Percentiles rank a stretch among this genome's conserved stretches.
phyloP scores from a whole-genome alignment of 1,140 invertebrate species.

The Lepidostoma basale region DNA sequence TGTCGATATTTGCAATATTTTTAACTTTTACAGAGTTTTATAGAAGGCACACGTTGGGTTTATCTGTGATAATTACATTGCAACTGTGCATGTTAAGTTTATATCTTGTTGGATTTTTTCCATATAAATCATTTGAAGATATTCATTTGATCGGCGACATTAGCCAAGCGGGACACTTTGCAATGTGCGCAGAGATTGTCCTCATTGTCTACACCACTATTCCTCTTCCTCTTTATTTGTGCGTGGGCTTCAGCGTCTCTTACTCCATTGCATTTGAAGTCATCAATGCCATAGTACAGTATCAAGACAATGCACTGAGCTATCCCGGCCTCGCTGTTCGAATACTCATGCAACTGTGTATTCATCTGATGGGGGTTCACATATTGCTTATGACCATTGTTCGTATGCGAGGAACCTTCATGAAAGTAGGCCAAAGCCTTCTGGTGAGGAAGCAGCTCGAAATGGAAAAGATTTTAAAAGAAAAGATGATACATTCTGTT shows the following conservation, averaged over 20 bases:
- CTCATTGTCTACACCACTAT: constrained; percentile 92
- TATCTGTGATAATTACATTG: constrained; percentile 70
- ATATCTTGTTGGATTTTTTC: constrained; percentile 58
- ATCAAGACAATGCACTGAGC: constrained; percentile 57
- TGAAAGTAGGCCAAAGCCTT: constrained; percentile 93
- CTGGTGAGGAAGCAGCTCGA: constrained; percentile 86
- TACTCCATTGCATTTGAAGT: constrained; percentile 87
- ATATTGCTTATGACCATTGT: constrained; percentile 92
- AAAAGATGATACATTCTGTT: constrained; percentile 96
- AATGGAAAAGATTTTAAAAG: constrained; percentile 92
- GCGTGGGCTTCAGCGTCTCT: constrained; percentile 74
- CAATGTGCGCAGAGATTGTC: constrained; percentile 84
- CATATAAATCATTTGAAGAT: constrained; percentile 31
- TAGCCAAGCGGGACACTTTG: constrained; percentile 82
- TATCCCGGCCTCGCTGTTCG: constrained; percentile 71
- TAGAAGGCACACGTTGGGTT: constrained; percentile 66
- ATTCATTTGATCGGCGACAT: constrained; percentile 59
- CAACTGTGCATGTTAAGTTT: constrained; percentile 72
- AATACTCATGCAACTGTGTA: constrained; percentile 82
- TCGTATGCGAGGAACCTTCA: constrained; percentile 92
- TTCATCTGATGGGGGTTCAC: constrained; percentile 92
- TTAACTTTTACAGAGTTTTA: constrained; percentile 73
- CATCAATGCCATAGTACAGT: constrained; percentile 58
- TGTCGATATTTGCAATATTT: constrained; percentile 64
- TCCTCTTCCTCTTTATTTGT: constrained; percentile 87